These are phyloP conservation scores for Elmis aenea DNA, from an alignment of 2,888 invertebrate species.

Conservation along the genomic window DNA sequence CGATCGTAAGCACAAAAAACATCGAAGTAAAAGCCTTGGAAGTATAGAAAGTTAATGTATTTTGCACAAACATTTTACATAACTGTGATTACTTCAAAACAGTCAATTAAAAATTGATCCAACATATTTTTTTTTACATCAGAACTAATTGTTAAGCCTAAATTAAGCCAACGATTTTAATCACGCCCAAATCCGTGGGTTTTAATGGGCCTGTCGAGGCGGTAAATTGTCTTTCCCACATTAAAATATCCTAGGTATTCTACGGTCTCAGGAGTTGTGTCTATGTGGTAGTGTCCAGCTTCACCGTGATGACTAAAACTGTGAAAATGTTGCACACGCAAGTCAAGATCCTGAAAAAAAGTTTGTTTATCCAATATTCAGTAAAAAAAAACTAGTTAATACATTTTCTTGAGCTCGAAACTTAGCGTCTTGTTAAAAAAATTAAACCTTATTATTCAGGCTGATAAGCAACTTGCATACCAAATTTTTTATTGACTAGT, in stretches of 20 bases:
- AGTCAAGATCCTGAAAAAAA: slow-evolving; percentile 69
- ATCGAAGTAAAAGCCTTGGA: no score
- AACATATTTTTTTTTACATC: no score
- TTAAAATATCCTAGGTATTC: slow-evolving; percentile 90
- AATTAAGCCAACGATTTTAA: slow-evolving; percentile 36
- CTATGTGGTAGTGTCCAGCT: slow-evolving; percentile 96
- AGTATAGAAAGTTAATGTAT: no score
- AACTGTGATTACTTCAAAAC: no score
- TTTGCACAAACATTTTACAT: no score
- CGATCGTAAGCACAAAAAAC: slow-evolving; percentile 29
- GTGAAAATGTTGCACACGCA: slow-evolving; percentile 95
- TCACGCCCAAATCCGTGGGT: slow-evolving; percentile 73
- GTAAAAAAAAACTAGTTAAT: slow-evolving; percentile 4
- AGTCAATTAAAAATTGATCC: no score
- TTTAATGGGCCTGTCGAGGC: slow-evolving; percentile 66
- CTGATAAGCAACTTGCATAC: no score
- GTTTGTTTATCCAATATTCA: slow-evolving; percentile 4
- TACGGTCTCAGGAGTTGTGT: slow-evolving; percentile 81
- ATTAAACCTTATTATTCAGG: background rate
- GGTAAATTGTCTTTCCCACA: slow-evolving; percentile 65
- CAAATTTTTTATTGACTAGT: slow-evolving; percentile 3
- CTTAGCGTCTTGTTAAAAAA: no score
- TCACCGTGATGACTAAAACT: slow-evolving; percentile 77
- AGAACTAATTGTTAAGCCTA: no score
- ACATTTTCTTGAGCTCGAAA: no score